Conservation (phyloP, 1,140 invertebrate genomes). For the Dendrolimus kikuchii region DNA sequence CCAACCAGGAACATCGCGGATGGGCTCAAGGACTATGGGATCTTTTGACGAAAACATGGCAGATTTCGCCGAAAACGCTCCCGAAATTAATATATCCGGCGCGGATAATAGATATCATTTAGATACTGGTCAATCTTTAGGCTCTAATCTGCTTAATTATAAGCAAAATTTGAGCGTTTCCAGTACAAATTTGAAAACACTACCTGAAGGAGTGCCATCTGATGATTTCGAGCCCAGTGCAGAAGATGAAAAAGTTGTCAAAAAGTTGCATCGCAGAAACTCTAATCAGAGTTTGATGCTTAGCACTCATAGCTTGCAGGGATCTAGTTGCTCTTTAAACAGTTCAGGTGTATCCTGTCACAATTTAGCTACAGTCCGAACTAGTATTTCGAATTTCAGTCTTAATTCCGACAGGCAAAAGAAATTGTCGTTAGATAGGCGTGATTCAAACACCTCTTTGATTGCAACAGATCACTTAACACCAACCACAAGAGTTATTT, state of each 20-base stretch:
- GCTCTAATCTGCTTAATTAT: conserved; percentile 64
- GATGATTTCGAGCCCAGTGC: conserved; percentile 74
- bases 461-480: conserved; percentile 71
- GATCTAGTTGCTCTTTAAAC: conserved; percentile 64
- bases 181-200: conserved; percentile 76
- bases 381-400: conserved; percentile 68
- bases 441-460: conserved; percentile 91
- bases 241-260: conserved; percentile 58
- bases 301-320: conserved; percentile 65
- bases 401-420: conserved; percentile 65
- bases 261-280: conserved; percentile 79
- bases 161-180: conserved; percentile 73
- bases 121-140: conserved; percentile 44
- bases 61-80: conserved; percentile 37
- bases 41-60: conserved; percentile 68
- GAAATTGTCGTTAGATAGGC: conserved; percentile 79
- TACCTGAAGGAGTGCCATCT: conserved; percentile 77
- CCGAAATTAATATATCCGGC: conserved; percentile 48
- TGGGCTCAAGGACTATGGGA: conserved; percentile 57
- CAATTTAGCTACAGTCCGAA: conserved; percentile 57
- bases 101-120: conserved; percentile 31
- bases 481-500: conserved; percentile 51
- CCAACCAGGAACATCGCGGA: conserved; percentile 51
- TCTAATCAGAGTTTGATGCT: conserved; percentile 92
- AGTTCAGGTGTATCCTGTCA: conserved; percentile 63